Evolutionary conservation across 2,797 vertebrate species (phyloP).

Genomic region (Tokudaia tokunoshimensis): DNA sequence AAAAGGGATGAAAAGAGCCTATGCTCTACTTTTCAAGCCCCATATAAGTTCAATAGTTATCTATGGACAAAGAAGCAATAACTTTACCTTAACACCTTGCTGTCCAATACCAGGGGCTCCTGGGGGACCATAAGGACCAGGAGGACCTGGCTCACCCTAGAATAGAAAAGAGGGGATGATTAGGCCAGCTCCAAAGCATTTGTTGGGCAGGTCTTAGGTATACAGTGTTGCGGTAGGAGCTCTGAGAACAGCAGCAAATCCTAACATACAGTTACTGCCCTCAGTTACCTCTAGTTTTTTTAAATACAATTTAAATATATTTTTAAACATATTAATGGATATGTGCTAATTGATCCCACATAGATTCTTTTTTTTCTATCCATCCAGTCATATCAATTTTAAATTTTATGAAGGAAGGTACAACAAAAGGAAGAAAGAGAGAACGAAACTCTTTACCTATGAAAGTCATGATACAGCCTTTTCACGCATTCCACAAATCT

Average conservation of each 20-base stretch:
- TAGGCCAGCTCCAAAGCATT: conserved; percentile 28
- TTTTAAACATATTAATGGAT: conserved; percentile 13
- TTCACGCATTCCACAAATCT: not conserved
- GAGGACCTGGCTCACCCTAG: conserved; percentile 86
- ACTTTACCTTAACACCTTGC: conserved; percentile 88
- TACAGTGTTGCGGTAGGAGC: not conserved
- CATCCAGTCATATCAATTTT: not conserved
- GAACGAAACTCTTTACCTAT: not conserved
- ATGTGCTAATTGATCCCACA: not conserved
- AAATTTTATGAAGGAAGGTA: not conserved
- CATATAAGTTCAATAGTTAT: not conserved
- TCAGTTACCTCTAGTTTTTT: not conserved
- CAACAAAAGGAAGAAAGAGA: not conserved
- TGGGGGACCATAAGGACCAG: conserved; percentile 86
- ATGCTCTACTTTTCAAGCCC: not conserved
- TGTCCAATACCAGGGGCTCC: conserved; percentile 85
- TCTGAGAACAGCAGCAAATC: not conserved
- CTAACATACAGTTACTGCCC: not conserved
- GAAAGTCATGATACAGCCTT: not conserved
- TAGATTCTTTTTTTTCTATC: not conserved
- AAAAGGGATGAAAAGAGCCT: not conserved
- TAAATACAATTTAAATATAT: not conserved
- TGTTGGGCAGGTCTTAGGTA: not conserved
- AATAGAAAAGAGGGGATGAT: conserved; percentile 43
- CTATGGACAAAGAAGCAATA: not conserved